Conservation (phyloP, 2,888 invertebrate genomes). For the Amphipoea oculea region DNA sequence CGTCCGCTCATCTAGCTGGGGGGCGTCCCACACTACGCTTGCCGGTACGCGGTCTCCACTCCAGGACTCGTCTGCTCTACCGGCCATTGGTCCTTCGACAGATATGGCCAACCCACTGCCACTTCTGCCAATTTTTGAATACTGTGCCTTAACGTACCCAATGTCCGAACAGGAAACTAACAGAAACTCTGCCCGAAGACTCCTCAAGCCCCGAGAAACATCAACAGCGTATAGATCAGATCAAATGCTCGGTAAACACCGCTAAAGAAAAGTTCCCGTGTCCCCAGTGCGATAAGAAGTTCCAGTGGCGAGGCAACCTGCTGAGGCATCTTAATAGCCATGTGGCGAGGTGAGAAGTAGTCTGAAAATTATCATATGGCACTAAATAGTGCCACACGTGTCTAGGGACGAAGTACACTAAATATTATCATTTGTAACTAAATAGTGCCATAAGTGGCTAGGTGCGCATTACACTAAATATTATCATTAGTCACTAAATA, state of each 20-base stretch:
- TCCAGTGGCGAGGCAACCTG: constrained; percentile 95
- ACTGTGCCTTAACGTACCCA: neutral
- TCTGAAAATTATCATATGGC: neutral
- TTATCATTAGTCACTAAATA: constrained; percentile 54
- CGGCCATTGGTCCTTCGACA: too few relatives aligned
- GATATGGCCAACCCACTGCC: too few relatives aligned
- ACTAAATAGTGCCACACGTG: neutral
- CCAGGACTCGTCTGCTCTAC: too few relatives aligned
- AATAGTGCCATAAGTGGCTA: constrained; percentile 91
- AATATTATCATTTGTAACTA: neutral
- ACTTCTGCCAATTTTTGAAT: too few relatives aligned
- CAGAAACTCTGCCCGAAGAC: constrained; percentile 68
- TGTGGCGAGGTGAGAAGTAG: constrained; percentile 76
- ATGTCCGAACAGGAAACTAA: constrained; percentile 75
- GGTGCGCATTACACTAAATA: constrained; percentile 81
- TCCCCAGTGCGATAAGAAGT: constrained; percentile 92
- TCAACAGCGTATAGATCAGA: constrained; percentile 73
- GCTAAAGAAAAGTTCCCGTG: constrained; percentile 76
- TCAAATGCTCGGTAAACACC: constrained; percentile 74
- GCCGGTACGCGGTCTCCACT: too few relatives aligned
- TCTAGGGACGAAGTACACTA: too few relatives aligned
- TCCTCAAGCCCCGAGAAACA: constrained; percentile 63
- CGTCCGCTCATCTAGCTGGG: too few relatives aligned
- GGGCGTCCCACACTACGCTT: too few relatives aligned
- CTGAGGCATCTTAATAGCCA: constrained; percentile 94